Base-by-base conservation (phyloP, 2,113 vertebrate genomes). In the Camelus dromedarius region DNA sequence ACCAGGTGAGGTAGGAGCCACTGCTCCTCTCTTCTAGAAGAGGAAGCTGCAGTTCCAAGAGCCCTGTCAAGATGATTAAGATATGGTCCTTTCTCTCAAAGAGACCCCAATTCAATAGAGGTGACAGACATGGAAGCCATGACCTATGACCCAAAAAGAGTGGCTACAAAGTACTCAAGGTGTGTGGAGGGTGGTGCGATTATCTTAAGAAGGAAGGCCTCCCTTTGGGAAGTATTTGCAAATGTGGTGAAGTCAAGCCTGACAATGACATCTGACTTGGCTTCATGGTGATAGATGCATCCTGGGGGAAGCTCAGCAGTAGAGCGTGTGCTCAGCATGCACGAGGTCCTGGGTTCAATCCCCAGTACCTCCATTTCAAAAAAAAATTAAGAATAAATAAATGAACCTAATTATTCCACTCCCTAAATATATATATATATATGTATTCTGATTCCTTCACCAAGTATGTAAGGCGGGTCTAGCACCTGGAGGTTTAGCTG, bases 201-300 rank as follows among this genome's bases (percentile, higher is more conserved):
- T 91, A 79, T 77, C 75, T 95, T 94, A 96, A 84, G 88, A 97
- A 97, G 86, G 89, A 91, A 97, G 89, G 62, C 67, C 79, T 97
- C 86, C 86, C 93, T 93, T 91, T 50, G 86, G 67, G 93, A 93
- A 77, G 32, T 64, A 26, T 58, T 96, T 93, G 81, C 70, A 76
- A 73, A 87, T n/a, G 38, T 7, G 3, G n/a, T 50, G 88, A 88
- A 69, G 13, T 87, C 46, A 46, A 54, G 69, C n/a, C 75, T 50
- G 35, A 75, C 86, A 75, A 48, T 86, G 83, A 79, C 50, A n/a
- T 50, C 62, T 81, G 58, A 67, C 67, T 93, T 64, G 76, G 58
- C 79, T 86, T 79, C 19, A 3, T 28, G 48, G 58, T 46, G 77
- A 69, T 56, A 38, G 38, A 42, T 42, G 38, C 38, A 5, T 42